Conservation (phyloP, 2,888 invertebrate species). For the Cynaeus angustus region DNA sequence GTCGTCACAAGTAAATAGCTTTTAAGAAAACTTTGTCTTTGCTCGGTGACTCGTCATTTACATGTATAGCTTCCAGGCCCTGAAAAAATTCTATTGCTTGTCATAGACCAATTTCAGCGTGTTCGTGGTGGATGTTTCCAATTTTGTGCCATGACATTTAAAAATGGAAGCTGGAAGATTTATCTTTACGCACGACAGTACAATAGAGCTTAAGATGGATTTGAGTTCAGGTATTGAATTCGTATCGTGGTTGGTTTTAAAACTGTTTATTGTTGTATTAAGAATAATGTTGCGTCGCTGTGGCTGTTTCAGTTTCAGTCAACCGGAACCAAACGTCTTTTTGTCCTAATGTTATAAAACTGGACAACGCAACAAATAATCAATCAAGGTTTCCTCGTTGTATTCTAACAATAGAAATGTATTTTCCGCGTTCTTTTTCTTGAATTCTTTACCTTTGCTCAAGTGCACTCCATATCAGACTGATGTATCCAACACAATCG, state of each 20-base stretch:
- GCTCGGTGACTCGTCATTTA: conserved; percentile 11
- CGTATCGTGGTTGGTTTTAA: too few species aligned
- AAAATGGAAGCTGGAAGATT: conserved; percentile 17
- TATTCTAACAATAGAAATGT: too few species aligned
- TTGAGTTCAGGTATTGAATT: too few species aligned
- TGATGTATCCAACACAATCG: conserved; percentile 9
- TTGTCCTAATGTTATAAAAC: conserved; percentile 3
- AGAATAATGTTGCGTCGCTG: neutral
- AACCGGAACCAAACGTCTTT: conserved; percentile 19
- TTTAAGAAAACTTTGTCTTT: conserved; percentile 7
- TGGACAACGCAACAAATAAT: neutral
- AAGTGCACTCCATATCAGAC: conserved; percentile 33
- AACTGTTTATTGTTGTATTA: too few species aligned
- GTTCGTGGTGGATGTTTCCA: neutral
- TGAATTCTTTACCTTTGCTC: conserved; percentile 5
- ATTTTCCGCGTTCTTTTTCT: too few species aligned
- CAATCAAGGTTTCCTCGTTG: neutral
- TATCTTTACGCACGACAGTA: conserved; percentile 12
- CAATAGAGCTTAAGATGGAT: conserved; percentile 4
- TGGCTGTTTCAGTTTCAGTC: neutral
- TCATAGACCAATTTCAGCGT: conserved; percentile 6
- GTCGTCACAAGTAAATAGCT: conserved; percentile 7
- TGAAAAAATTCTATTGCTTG: neutral
- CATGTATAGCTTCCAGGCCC: conserved; percentile 3
- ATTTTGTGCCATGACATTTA: neutral